Conservation (phyloP, 2,888 invertebrate genomes). For the Unio pictorum region DNA sequence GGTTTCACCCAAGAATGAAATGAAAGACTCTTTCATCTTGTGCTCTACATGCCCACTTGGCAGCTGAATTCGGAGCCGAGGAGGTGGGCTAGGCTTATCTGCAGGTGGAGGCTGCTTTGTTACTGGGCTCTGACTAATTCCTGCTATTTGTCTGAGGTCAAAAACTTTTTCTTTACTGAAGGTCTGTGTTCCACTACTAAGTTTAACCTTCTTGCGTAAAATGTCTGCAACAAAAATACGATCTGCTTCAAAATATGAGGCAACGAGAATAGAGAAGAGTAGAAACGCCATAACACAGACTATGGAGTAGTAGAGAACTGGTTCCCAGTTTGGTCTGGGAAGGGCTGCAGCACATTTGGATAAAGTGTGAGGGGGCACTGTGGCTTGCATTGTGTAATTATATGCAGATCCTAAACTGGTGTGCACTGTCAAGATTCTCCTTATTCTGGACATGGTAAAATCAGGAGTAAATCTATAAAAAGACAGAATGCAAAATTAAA, state of each 20-base stretch:
- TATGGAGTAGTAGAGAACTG: constrained; percentile 77
- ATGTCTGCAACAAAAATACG: constrained; percentile 76
- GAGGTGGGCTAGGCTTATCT: constrained; percentile 19
- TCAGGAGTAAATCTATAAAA: constrained; percentile 83
- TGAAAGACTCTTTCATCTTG: constrained; percentile 36
- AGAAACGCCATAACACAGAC: constrained; percentile 74
- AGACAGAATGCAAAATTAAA: constrained; percentile 5
- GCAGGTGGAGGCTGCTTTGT: constrained; percentile 12
- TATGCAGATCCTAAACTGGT: constrained; percentile 72
- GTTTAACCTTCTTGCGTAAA: constrained; percentile 56
- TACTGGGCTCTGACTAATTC: constrained; percentile 28
- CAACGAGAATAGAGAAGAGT: constrained; percentile 79
- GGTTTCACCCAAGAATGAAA: constrained; percentile 30
- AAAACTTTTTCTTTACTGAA: constrained; percentile 74
- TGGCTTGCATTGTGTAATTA: constrained; percentile 82
- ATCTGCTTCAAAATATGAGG: constrained; percentile 82
- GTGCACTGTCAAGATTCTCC: constrained; percentile 72
- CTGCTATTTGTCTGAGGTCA: constrained; percentile 68
- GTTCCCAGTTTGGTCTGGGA: constrained; percentile 85
- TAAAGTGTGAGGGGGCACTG: constrained; percentile 78
- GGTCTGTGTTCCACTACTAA: constrained; percentile 74
- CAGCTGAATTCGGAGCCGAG: constrained; percentile 35
- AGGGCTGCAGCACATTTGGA: constrained; percentile 80
- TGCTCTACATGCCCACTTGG: constrained; percentile 46
- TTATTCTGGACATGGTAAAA: constrained; percentile 84